phyloP scores from a whole-genome alignment of 2,888 invertebrate species.

The Stramonita haemastoma region DNA sequence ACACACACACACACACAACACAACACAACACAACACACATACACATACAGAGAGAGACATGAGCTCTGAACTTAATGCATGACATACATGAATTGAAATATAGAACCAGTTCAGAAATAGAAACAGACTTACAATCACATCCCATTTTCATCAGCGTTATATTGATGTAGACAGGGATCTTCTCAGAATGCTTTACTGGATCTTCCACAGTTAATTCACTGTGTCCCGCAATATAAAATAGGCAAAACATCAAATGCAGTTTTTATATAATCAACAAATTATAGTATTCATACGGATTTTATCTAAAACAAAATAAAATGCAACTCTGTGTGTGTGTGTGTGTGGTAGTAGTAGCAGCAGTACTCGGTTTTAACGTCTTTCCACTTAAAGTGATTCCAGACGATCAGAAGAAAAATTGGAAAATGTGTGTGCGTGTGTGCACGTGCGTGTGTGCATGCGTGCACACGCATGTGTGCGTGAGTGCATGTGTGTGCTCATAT shows the following conservation, averaged over 20 bases:
- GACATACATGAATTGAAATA: no score
- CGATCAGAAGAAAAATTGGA: no score
- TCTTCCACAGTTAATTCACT: conserved; percentile 81
- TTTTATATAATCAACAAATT: no score
- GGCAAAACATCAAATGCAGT: neutral
- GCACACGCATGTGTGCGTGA: neutral
- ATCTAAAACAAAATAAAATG: no score
- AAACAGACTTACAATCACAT: conserved; percentile 79
- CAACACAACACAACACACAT: neutral
- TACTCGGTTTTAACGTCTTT: no score
- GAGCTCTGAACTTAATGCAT: no score
- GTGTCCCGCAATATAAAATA: conserved; percentile 75
- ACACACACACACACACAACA: neutral
- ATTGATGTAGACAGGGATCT: conserved; percentile 80
- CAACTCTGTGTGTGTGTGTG: neutral
- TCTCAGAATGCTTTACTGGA: conserved; percentile 78
- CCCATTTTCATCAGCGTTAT: conserved; percentile 79
- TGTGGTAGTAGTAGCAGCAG: no score
- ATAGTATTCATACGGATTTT: no score
- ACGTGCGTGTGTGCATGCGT: neutral
- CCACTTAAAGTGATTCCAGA: no score
- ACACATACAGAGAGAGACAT: no score
- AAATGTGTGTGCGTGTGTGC: neutral
- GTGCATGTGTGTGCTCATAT: neutral
- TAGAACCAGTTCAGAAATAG: neutral